Evolutionary conservation across 2,113 vertebrate species (phyloP).

Genomic region (Lamprologus ornatipinnis): DNA sequence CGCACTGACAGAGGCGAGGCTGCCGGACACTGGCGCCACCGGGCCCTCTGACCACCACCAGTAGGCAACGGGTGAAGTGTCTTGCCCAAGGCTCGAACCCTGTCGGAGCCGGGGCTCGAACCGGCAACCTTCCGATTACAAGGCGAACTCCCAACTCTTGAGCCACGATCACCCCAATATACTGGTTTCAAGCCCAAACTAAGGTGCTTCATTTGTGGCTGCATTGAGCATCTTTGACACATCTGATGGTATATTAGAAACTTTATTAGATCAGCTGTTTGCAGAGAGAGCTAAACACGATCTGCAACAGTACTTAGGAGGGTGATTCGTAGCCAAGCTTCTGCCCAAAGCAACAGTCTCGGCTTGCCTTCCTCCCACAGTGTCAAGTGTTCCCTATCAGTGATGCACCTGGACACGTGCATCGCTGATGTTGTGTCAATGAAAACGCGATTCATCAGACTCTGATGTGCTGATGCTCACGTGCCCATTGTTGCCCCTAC

Average conservation of each 20-base stretch:
- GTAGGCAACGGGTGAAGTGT: no score
- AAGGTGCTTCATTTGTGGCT: neutral
- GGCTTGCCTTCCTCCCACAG: neutral
- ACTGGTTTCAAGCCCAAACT: neutral
- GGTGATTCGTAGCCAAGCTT: fast-evolving
- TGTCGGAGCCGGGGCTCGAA: fast-evolving
- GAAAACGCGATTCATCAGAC: neutral
- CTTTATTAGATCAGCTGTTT: neutral
- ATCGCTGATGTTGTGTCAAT: neutral
- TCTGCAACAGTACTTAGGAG: neutral
- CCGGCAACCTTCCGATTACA: no score
- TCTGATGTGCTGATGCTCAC: neutral
- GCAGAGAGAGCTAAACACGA: fast-evolving
- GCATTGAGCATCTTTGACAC: neutral
- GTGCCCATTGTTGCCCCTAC: neutral
- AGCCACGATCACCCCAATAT: fast-evolving
- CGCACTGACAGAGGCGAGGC: no score
- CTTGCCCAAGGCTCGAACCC: no score
- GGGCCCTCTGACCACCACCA: no score
- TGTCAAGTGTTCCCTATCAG: neutral
- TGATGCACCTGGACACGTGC: neutral
- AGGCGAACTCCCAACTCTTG: no score
- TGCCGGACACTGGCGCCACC: no score
- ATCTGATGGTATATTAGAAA: neutral
- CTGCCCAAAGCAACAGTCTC: neutral